Base-by-base conservation (phyloP, 2,888 invertebrate species). In the Priocnemis perturbator region DNA sequence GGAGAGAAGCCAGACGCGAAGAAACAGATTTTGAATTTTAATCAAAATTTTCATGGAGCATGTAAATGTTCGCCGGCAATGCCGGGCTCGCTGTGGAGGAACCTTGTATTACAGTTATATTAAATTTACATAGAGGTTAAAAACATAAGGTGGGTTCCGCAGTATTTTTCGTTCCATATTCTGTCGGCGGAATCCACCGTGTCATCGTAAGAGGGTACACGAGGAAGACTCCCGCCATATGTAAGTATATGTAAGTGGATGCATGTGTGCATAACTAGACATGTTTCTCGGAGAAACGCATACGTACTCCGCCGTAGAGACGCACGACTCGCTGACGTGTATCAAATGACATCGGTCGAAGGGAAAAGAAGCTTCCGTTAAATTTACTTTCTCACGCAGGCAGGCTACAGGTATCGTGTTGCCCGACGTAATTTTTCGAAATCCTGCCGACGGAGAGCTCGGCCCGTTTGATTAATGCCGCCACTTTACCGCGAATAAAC, bases 101-200 rank as follows among this genome's bases (percentile, higher is more conserved):
- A 20, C n/a, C 7, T 37, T 37, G 37, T 37, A 37, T 37, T 11
- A 11, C 65, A 53, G 53, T 45, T 57, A 52, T 58, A 71, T 67
- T 56, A 71, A 71, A 71, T 71, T 68, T 71, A 56, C 69, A 67
- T 67, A 53, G 67, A 69, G 62, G 67, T 60, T 57, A 44, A 67
- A 48, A 64, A 64, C 67, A 66, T 50, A 71, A 45, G 56, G 59
- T 56, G 48, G 55, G 61, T 37, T 55, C 21, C 44, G 37, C 47
- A 9, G 60, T 21, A 57, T 53, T 20, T 56, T 67, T 63, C 60
- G 62, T 59, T 37, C 37, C 3, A 7, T 26, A 26, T 26, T 7
- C 37, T 37, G 37, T 37, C 37, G 37, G 14, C 37, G 37, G 14
- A 37, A 1, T 37, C 37, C 37, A 9, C 26, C 37, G 37, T 37